phyloP scores from a whole-genome alignment of 2,113 vertebrate genomes.

The Cryptomyrus ogoouensis region DNA sequence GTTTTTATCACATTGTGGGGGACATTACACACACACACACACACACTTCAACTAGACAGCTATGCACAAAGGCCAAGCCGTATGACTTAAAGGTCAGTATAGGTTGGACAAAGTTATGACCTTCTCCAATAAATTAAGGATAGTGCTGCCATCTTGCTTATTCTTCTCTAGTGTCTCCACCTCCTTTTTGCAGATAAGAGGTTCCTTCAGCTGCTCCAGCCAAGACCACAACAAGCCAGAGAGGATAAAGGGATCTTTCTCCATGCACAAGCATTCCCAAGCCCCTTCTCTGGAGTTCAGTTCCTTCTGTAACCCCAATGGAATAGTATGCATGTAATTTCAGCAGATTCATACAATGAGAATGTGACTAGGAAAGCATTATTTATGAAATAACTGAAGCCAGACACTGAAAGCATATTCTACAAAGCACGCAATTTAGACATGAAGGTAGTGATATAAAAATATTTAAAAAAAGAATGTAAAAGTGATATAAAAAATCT shows the following conservation, averaged over 20 bases:
- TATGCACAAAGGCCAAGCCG: background rate
- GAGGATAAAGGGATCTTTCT: slow-evolving; percentile 83
- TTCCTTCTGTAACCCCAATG: slow-evolving; percentile 68
- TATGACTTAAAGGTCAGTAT: background rate
- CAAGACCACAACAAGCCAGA: slow-evolving; percentile 92
- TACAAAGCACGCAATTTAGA: background rate
- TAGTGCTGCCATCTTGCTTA: slow-evolving; percentile 53
- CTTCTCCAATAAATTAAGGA: slow-evolving; percentile 70
- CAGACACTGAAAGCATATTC: background rate
- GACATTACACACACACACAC: background rate
- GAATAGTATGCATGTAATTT: background rate
- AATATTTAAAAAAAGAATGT: background rate
- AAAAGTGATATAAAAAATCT: background rate
- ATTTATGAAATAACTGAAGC: background rate
- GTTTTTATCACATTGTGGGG: too few species aligned
- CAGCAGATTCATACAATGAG: background rate
- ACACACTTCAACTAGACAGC: background rate
- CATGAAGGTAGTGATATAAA: background rate
- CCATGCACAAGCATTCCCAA: slow-evolving; percentile 83
- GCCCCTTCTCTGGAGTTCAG: slow-evolving; percentile 81
- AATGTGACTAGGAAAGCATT: background rate
- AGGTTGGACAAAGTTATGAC: slow-evolving; percentile 44
- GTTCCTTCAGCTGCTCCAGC: slow-evolving; percentile 91
- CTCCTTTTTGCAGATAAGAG: slow-evolving; percentile 68
- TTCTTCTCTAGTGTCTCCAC: slow-evolving; percentile 58